Evolutionary conservation across 2,797 vertebrate genomes (phyloP).

Genomic region (Aplochiton taeniatus): DNA sequence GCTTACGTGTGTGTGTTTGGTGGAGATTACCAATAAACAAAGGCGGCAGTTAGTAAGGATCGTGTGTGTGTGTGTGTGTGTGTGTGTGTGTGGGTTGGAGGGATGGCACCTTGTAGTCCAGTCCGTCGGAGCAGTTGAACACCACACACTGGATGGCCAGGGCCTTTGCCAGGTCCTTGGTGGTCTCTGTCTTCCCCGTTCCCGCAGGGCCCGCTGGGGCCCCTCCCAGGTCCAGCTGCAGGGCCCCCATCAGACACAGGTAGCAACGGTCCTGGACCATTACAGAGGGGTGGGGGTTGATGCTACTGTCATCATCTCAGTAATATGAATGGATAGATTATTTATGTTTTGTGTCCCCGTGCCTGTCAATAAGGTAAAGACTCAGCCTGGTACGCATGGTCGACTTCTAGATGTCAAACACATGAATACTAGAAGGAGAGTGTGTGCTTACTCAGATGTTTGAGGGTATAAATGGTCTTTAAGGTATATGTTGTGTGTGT

Average conservation of each 20-base stretch:
- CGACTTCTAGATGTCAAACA: too few species aligned
- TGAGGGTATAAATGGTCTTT: too few species aligned
- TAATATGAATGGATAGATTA: neutral
- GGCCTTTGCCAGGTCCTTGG: slow-evolving; percentile 88
- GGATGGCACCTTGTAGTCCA: slow-evolving; percentile 85
- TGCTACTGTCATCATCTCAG: too few species aligned
- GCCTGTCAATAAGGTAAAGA: too few species aligned
- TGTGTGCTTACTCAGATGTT: too few species aligned
- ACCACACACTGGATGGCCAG: slow-evolving; percentile 89
- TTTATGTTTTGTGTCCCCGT: too few species aligned
- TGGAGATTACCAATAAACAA: too few species aligned
- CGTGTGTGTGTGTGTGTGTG: neutral
- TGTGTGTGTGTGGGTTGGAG: neutral
- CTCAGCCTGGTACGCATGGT: too few species aligned
- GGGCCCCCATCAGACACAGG: slow-evolving; percentile 89
- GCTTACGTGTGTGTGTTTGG: too few species aligned
- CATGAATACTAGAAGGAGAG: too few species aligned
- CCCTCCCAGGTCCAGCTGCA: slow-evolving; percentile 87
- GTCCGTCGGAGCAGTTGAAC: slow-evolving; percentile 89
- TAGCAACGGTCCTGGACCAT: slow-evolving; percentile 85
- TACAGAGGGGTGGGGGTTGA: neutral
- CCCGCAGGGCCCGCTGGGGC: slow-evolving; percentile 88
- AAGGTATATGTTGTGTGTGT: too few species aligned
- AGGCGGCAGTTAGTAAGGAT: too few species aligned
- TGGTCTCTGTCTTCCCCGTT: slow-evolving; percentile 89